These are phyloP conservation scores for Pentalonia nigronervosa DNA, from an alignment of 1,140 invertebrate species.

Conservation along the genomic window DNA sequence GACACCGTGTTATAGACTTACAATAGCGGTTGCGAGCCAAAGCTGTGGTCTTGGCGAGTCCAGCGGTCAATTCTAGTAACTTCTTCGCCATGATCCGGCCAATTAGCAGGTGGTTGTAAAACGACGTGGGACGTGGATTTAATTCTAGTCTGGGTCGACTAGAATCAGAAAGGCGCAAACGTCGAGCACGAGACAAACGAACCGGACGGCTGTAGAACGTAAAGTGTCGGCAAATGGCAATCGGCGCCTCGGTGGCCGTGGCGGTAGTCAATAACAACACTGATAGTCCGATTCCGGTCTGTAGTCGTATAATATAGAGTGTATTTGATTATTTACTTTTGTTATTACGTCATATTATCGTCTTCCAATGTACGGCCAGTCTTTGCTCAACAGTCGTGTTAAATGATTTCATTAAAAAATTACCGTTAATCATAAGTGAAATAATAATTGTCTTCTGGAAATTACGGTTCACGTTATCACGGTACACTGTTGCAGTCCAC, in stretches of 20 bases:
- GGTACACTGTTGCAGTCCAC: no score
- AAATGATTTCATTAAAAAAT: no score
- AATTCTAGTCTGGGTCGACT: neutral
- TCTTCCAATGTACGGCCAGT: no score
- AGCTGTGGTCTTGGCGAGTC: conserved; percentile 6
- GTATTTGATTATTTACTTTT: neutral
- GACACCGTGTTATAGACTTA: neutral
- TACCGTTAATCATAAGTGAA: no score
- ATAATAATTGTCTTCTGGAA: no score
- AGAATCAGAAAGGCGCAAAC: neutral
- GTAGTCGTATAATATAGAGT: neutral
- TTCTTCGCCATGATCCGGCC: neutral
- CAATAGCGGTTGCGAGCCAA: conserved; percentile 1
- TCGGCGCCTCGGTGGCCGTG: neutral
- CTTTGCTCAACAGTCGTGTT: neutral
- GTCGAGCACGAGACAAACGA: neutral
- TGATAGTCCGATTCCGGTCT: neutral
- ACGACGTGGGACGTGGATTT: neutral
- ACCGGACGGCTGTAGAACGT: neutral
- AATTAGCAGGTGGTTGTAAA: neutral
- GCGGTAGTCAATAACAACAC: neutral
- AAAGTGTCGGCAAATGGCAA: neutral
- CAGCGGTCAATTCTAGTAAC: conserved; percentile 1
- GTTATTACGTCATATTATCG: neutral
- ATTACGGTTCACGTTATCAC: no score